A percentile compares a stretch with the other conserved stretches of the same genome.
Evolutionary conservation across 2,113 vertebrate species (phyloP).

Genomic region (Bombycilla garrulus): DNA sequence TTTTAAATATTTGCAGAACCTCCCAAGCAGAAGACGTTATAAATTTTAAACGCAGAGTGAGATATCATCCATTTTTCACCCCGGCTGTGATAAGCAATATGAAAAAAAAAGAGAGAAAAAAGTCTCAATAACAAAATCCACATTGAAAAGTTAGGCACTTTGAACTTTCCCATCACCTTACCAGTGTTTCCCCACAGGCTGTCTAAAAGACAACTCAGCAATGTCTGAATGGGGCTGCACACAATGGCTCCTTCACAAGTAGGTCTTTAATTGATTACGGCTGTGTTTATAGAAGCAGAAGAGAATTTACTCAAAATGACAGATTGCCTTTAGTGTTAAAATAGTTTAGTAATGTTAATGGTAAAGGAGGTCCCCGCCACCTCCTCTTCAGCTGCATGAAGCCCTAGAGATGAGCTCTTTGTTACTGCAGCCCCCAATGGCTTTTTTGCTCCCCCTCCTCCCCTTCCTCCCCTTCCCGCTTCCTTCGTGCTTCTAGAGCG

Average conservation of each 20-base stretch:
- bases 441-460: neutral
- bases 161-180: conserved; percentile 77
- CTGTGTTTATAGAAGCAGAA: conserved; percentile 82
- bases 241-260: conserved; percentile 79
- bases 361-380: conserved; percentile 13
- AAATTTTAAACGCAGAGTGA: neutral
- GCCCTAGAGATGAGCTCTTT: conserved; percentile 40
- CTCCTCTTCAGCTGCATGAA: neutral
- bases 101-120: neutral
- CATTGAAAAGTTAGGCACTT: conserved; percentile 69
- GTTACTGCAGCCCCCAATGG: neutral
- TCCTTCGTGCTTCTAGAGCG: neutral
- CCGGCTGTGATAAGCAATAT: conserved; percentile 15
- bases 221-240: conserved; percentile 65
- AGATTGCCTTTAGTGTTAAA: conserved; percentile 73
- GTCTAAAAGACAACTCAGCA: conserved; percentile 71
- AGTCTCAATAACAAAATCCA: conserved; percentile 65
- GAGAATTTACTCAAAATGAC: conserved; percentile 79
- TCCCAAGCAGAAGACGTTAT: neutral
- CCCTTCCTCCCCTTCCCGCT: neutral
- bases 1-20: conserved; percentile 7
- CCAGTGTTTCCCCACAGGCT: conserved; percentile 64
- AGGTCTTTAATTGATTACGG: conserved; percentile 78
- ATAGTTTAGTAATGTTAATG: conserved; percentile 55
- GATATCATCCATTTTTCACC: neutral